phyloP scores from a whole-genome alignment of 2,797 vertebrate species.

The Lutjanus argentimaculatus region DNA sequence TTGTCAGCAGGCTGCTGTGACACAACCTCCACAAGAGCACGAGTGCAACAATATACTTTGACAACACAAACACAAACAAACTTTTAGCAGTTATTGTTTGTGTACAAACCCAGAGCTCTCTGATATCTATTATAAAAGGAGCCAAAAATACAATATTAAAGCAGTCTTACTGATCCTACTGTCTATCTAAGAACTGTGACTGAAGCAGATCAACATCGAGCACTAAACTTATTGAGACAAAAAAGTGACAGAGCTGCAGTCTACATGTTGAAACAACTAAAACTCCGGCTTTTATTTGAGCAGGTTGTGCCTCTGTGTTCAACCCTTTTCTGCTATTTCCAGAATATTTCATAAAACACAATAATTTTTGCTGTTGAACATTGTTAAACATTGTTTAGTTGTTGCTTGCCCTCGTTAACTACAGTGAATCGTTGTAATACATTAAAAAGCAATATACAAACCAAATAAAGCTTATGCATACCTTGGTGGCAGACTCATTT shows the following conservation, averaged over 20 bases:
- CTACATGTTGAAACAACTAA: too few relatives aligned
- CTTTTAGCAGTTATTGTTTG: neutral
- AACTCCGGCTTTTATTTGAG: neutral
- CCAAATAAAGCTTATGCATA: constrained; percentile 41
- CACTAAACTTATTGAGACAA: neutral
- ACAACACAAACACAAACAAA: neutral
- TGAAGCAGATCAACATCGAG: neutral
- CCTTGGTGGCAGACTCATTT: constrained; percentile 55
- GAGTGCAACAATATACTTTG: too few relatives aligned
- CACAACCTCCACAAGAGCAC: too few relatives aligned
- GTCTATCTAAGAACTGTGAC: neutral
- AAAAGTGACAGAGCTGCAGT: neutral
- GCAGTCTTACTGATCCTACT: too few relatives aligned
- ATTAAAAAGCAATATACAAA: too few relatives aligned
- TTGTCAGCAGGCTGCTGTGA: too few relatives aligned
- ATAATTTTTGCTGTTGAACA: too few relatives aligned
- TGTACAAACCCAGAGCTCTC: neutral
- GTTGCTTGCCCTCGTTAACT: neutral
- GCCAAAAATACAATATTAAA: too few relatives aligned
- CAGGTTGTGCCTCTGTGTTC: neutral
- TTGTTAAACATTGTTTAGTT: too few relatives aligned
- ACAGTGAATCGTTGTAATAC: too few relatives aligned
- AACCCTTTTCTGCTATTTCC: neutral
- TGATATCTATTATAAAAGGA: neutral
- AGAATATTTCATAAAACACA: too few relatives aligned